A percentile compares a stretch with the other conserved stretches of the same genome.
Conservation (phyloP, 2,797 vertebrate genomes). For the Periparus ater region DNA sequence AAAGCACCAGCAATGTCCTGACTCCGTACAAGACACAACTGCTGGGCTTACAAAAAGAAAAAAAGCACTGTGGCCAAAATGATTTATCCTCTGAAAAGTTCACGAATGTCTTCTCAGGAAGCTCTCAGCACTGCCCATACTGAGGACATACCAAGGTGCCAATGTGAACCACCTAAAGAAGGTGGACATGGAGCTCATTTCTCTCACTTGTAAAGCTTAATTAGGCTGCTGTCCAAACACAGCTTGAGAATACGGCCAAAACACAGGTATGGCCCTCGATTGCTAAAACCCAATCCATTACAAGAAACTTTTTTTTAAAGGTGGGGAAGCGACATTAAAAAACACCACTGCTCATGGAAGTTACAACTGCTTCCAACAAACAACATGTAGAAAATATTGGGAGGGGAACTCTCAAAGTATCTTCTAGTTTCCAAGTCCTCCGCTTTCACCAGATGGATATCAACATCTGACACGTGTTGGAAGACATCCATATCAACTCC, state of each 20-base stretch:
- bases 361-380: slow-evolving; percentile 4
- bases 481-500: slow-evolving; percentile 94
- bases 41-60: slow-evolving; percentile 13
- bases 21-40: neutral
- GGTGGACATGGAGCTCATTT: slow-evolving; percentile 27
- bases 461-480: slow-evolving; percentile 91
- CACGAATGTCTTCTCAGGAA: neutral
- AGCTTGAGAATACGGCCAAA: neutral
- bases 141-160: neutral
- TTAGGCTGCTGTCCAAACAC: slow-evolving; percentile 1
- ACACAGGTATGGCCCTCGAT: neutral
- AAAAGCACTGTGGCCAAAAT: slow-evolving; percentile 33
- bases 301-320: neutral
- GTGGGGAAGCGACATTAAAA: slow-evolving; percentile 46
- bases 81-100: neutral
- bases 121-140: slow-evolving; percentile 10
- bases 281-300: slow-evolving; percentile 5
- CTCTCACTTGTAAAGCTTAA: slow-evolving; percentile 13
- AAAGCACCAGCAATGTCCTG: neutral
- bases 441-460: slow-evolving; percentile 85
- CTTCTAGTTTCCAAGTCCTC: neutral
- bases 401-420: neutral
- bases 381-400: neutral
- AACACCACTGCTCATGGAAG: slow-evolving; percentile 22
- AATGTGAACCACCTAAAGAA: neutral